phyloP scores from a whole-genome alignment of 2,888 invertebrate species.

The Drosophila phalerata region DNA sequence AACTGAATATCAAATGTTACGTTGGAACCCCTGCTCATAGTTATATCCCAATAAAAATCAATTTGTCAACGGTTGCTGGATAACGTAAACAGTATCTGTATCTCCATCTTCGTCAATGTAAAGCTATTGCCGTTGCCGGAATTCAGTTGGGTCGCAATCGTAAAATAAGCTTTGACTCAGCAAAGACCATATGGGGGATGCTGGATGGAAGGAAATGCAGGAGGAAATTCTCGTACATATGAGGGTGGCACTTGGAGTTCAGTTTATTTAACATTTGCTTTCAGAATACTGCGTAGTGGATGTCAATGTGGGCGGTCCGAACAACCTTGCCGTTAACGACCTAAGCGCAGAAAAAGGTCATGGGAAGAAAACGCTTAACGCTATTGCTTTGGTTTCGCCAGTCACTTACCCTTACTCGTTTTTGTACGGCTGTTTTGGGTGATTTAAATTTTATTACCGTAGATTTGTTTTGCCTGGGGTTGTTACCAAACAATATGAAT shows the following conservation, averaged over 20 bases:
- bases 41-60: constrained; percentile 70
- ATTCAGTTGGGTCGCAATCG: constrained; percentile 57
- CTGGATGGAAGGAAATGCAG: constrained; percentile 7
- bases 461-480: constrained; percentile 60
- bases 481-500: constrained; percentile 26
- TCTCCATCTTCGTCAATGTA: constrained; percentile 6
- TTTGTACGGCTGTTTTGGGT: constrained; percentile 54
- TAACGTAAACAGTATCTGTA: constrained; percentile 26
- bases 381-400: constrained; percentile 47
- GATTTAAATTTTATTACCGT: constrained; percentile 83
- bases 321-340: constrained; percentile 70
- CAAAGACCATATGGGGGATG: constrained; percentile 50
- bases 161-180: constrained; percentile 76
- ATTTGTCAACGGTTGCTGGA: constrained; percentile 53
- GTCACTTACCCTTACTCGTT: constrained; percentile 34
- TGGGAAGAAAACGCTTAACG: constrained; percentile 52
- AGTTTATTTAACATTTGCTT: constrained; percentile 60
- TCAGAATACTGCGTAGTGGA: constrained; percentile 44
- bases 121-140: neutral
- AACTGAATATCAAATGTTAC: constrained; percentile 8
- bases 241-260: constrained; percentile 17
- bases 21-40: constrained; percentile 35
- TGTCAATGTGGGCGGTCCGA: constrained; percentile 51
- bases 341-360: constrained; percentile 52
- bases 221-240: neutral